Conservation (phyloP, 2,113 vertebrate species). For the Bubo scandiacus region DNA sequence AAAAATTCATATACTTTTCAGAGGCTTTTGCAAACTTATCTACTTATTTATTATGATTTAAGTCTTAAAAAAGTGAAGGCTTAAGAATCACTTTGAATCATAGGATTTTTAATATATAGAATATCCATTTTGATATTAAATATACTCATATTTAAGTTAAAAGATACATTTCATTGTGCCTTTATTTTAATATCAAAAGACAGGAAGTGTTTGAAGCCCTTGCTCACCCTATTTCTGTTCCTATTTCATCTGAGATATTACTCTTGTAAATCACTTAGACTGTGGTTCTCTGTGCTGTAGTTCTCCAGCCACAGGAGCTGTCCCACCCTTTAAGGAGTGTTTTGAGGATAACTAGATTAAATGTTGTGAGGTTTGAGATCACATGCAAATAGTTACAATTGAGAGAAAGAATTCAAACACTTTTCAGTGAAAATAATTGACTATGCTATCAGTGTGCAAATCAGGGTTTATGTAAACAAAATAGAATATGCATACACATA, state of each 20-base stretch:
- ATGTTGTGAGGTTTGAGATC: not conserved
- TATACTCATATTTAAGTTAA: not conserved
- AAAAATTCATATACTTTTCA: not conserved
- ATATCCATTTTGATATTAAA: not conserved
- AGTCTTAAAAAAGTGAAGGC: not conserved
- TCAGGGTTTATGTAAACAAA: constrained; percentile 18
- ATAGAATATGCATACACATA: not conserved
- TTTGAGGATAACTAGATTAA: not conserved
- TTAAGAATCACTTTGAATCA: not conserved
- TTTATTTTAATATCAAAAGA: constrained; percentile 18
- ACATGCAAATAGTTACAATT: constrained; percentile 7
- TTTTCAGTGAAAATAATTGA: constrained; percentile 36
- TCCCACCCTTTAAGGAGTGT: not conserved
- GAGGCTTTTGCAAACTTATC: not conserved
- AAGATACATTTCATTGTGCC: not conserved
- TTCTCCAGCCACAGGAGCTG: not conserved
- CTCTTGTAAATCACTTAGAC: not conserved
- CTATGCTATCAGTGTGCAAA: constrained; percentile 31
- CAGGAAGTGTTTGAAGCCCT: not conserved
- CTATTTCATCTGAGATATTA: not conserved
- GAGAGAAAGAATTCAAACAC: not conserved
- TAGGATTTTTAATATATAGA: not conserved
- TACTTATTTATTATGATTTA: not conserved
- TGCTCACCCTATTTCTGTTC: not conserved
- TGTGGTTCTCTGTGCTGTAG: not conserved